Percentiles rank a stretch among this genome's conserved stretches.
Conservation (phyloP, 1,140 invertebrate genomes). For the Stegodyphus mimosarum region DNA sequence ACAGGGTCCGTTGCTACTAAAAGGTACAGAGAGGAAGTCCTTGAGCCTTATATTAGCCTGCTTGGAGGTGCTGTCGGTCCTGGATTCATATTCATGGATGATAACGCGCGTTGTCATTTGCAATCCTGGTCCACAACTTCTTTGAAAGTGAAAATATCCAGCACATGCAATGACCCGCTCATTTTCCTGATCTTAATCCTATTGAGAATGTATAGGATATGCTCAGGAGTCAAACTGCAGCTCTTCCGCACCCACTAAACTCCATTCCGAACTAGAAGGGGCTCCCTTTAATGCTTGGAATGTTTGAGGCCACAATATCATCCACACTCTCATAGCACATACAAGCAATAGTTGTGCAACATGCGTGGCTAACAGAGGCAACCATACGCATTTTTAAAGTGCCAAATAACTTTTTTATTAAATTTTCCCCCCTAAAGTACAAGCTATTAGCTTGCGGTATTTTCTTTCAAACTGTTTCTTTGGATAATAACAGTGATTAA, state of each 20-base stretch:
- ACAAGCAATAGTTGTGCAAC: not conserved
- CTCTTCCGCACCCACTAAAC: not conserved
- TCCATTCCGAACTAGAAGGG: not conserved
- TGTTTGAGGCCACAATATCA: not conserved
- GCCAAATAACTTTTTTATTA: too few species aligned
- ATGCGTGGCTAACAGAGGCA: not conserved
- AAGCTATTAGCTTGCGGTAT: not conserved
- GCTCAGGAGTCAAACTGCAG: not conserved
- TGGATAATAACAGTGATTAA: not conserved
- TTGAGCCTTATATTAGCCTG: not conserved
- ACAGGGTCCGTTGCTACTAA: not conserved
- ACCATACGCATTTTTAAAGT: not conserved
- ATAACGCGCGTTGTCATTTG: not conserved
- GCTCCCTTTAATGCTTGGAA: not conserved
- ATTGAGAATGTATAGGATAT: not conserved
- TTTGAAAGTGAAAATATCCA: not conserved
- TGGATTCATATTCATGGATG: conserved; percentile 6
- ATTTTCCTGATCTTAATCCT: not conserved
- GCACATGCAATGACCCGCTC: not conserved
- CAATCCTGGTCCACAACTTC: not conserved
- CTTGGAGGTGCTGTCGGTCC: not conserved
- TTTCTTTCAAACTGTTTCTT: not conserved
- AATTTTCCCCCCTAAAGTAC: not conserved
- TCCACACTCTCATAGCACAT: not conserved
- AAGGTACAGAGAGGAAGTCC: not conserved